Evolutionary conservation across 2,113 vertebrate species (phyloP).

Genomic region (Tyrannus savana): DNA sequence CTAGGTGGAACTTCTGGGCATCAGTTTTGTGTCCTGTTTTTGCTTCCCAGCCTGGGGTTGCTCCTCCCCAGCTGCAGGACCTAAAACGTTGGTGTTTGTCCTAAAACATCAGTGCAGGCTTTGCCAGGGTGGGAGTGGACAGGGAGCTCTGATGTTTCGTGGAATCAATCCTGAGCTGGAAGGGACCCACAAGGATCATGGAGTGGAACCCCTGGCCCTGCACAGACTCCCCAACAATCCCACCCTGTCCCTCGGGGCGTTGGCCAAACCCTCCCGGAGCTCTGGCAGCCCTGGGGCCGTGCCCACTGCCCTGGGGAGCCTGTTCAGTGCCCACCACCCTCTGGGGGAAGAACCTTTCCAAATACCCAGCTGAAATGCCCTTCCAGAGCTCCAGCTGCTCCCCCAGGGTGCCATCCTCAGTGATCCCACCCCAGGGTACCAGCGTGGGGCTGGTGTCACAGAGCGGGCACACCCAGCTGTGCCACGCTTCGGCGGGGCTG

Average conservation of each 20-base stretch:
- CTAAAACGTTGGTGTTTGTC: neutral
- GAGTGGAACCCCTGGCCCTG: neutral
- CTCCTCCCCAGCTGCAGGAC: neutral
- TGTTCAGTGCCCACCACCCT: neutral
- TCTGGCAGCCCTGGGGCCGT: neutral
- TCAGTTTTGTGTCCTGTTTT: neutral
- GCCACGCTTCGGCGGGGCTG: neutral
- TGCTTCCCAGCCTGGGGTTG: neutral
- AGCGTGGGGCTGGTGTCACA: neutral
- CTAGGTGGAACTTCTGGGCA: neutral
- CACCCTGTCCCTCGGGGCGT: accelerated
- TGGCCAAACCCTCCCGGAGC: neutral
- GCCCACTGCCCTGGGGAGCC: neutral
- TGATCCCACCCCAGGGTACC: accelerated
- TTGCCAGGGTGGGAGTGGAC: neutral
- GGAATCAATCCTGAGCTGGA: neutral
- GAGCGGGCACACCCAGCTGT: too few species aligned
- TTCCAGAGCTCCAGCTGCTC: neutral
- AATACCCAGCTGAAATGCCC: accelerated
- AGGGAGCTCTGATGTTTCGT: neutral
- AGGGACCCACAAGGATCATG: neutral
- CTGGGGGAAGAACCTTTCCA: neutral
- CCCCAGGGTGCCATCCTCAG: neutral
- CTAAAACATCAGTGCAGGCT: neutral
- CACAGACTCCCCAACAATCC: neutral